These are phyloP conservation scores for Gerris lacustris DNA, from an alignment of 2,888 invertebrate species.

Conservation along the genomic window DNA sequence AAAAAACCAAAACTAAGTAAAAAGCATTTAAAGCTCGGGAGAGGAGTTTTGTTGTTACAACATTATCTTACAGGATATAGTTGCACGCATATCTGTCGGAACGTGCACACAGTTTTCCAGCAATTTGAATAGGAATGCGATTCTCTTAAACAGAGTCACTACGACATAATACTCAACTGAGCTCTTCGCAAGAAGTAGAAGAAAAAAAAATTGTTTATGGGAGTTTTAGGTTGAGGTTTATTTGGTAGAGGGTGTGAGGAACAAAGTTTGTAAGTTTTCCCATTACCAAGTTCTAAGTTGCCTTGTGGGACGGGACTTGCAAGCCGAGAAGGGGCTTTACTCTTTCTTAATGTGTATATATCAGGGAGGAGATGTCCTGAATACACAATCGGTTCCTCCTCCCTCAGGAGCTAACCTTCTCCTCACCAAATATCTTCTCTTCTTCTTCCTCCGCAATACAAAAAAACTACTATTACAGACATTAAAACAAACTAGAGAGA, in stretches of 20 bases:
- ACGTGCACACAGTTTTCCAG: background rate
- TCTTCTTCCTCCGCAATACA: too few relatives aligned
- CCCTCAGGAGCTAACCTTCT: background rate
- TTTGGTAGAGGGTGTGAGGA: background rate
- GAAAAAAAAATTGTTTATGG: conserved; percentile 3
- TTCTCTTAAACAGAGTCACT: background rate
- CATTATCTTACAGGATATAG: too few relatives aligned
- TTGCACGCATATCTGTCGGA: too few relatives aligned
- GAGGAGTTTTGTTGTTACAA: too few relatives aligned
- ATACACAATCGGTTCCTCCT: background rate
- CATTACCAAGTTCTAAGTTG: conserved; percentile 2
- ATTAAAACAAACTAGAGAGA: too few relatives aligned
- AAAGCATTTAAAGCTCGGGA: too few relatives aligned
- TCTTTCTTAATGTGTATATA: conserved; percentile 5
- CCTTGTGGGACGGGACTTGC: background rate
- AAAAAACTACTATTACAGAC: too few relatives aligned
- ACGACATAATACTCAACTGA: background rate
- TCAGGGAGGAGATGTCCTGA: conserved; percentile 1
- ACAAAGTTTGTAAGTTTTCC: conserved; percentile 3
- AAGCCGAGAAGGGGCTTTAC: background rate
- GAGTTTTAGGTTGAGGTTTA: background rate
- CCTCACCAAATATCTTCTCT: too few relatives aligned
- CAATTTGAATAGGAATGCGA: conserved; percentile 1
- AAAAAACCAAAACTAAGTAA: too few relatives aligned
- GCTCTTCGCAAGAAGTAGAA: background rate